Evolutionary conservation across 2,888 invertebrate species (phyloP), one percentile per base, ranked within the genome.

Genomic region (Vanessa cardui): DNA sequence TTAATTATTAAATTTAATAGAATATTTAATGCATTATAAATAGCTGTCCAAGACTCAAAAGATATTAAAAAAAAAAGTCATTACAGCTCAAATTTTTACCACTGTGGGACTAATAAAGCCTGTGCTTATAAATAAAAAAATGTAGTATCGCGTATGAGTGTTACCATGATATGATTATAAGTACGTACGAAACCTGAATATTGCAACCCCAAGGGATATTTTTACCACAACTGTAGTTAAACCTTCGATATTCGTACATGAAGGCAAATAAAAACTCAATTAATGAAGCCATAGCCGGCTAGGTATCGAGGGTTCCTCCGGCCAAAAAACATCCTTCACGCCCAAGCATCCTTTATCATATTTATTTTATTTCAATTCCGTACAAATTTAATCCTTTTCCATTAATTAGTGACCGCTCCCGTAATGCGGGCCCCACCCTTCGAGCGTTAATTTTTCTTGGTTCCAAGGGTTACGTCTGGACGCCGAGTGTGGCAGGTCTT

Each of bases 281-380:
- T 77, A 78, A 80, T 80, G 77, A 79, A 77, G 76, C 73, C 71
- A 66, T 68, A 8, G 26, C 26, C 26, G 26, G 26, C 72, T 66
- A 76, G 78, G 74, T 85, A 88, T 88, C 82, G 88, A 86, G 69
- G 76, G 78, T 78, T 81, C 83, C 83, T 77, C 66, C 72, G 70
- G 66, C 69, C 69, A 78, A 77, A 77, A 75, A 77, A 77, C 78
- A 72, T 75, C 76, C 74, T 73, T 71, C 72, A 76, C 76, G 79
- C 77, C 85, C 82, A 86, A 87, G 86, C 81, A 75, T 77, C 82
- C 89, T 87, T 90, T 87, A 89, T 91, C 92, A 92, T 92, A 92
- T 92, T 92, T 92, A 92, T 92, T 92, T 92, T 92, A 92, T 92
- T 92, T 92, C 90, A 89, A 91, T 92, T 90, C 89, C 79, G 86